Conservation (phyloP, 2,113 vertebrate genomes). For the Gymnobelideus leadbeateri region DNA sequence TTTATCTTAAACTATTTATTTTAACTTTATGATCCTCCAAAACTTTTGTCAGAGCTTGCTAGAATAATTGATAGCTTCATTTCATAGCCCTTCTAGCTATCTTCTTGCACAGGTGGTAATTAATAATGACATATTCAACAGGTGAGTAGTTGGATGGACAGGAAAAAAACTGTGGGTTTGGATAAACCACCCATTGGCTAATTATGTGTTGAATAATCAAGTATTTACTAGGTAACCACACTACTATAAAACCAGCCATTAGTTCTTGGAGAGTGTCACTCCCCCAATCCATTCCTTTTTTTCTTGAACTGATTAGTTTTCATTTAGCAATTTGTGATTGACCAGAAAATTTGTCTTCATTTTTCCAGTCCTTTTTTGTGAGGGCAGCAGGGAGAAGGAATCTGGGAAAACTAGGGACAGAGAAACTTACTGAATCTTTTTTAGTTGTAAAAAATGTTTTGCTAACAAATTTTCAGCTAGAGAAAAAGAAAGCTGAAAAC, state of each 20-base stretch:
- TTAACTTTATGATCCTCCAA: background rate
- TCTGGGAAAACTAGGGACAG: background rate
- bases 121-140: background rate
- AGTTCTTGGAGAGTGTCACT: background rate
- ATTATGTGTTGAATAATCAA: background rate
- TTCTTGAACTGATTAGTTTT: background rate
- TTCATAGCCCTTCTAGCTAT: background rate
- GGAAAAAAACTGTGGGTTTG: background rate
- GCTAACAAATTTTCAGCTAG: constrained; percentile 2
- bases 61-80: background rate
- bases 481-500: constrained; percentile 48
- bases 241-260: background rate
- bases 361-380: background rate
- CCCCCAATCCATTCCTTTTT: background rate
- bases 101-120: background rate
- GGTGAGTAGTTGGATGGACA: background rate
- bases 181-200: background rate
- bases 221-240: background rate
- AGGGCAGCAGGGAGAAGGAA: constrained; percentile 6
- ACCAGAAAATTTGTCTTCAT: background rate
- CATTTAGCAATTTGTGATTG: background rate
- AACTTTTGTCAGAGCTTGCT: background rate
- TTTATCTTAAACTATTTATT: background rate
- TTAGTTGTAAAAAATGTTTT: constrained; percentile 26
- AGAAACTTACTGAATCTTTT: background rate